These are phyloP conservation scores for Oenanthe oenanthe DNA, from an alignment of 2,113 vertebrate genomes.

Conservation along the genomic window DNA sequence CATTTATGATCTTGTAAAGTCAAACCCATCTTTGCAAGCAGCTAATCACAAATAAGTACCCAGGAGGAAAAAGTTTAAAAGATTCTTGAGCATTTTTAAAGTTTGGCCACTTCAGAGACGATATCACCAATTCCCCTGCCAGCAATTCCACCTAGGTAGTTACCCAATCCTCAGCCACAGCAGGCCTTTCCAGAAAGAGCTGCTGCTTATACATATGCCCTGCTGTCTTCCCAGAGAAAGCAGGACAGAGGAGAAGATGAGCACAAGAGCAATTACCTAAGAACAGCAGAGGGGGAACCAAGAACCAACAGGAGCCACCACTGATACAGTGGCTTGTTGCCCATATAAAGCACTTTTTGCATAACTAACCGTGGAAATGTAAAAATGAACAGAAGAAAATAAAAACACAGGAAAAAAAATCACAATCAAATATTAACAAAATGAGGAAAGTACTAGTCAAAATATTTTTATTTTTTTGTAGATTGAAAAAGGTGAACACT, in stretches of 20 bases:
- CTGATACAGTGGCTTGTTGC: neutral
- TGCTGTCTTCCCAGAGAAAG: neutral
- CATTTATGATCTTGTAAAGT: neutral
- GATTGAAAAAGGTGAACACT: slow-evolving; percentile 81
- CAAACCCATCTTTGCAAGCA: neutral
- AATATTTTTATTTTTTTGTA: slow-evolving; percentile 46
- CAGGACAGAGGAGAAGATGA: neutral
- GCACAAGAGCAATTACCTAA: neutral
- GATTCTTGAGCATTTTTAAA: neutral
- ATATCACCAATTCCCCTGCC: neutral
- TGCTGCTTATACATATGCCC: neutral
- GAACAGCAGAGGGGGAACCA: neutral
- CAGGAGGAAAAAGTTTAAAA: neutral
- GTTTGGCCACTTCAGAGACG: neutral
- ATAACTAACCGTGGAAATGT: neutral
- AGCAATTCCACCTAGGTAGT: neutral
- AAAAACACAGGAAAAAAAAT: neutral
- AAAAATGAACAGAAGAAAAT: neutral
- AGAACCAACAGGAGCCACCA: neutral
- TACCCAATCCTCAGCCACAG: neutral
- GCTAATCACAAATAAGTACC: neutral
- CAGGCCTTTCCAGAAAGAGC: neutral
- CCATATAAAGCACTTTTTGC: neutral
- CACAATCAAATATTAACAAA: neutral
- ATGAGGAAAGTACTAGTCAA: neutral